phyloP scores from a whole-genome alignment of 1,140 invertebrate species.

The Ditylenchus dipsaci region DNA sequence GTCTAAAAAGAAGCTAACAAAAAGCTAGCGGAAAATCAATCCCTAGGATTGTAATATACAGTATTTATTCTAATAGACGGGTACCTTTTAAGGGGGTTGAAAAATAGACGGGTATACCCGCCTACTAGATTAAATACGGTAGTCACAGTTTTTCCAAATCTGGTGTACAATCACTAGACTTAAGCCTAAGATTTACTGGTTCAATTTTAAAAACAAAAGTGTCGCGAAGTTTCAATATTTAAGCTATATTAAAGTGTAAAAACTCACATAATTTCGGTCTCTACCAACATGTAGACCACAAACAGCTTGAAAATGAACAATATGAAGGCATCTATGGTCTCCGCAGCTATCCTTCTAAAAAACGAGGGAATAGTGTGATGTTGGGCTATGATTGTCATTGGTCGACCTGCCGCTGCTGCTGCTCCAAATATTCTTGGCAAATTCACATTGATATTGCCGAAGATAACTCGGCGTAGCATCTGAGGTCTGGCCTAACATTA shows the following conservation, averaged over 20 bases:
- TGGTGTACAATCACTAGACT: too few relatives aligned
- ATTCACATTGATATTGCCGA: constrained; percentile 11
- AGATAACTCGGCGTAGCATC: constrained; percentile 3
- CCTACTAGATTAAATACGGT: too few relatives aligned
- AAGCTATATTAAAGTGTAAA: not conserved
- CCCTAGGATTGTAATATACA: too few relatives aligned
- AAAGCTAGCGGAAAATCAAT: too few relatives aligned
- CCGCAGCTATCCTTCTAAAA: constrained; percentile 30
- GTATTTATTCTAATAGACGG: too few relatives aligned
- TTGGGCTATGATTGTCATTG: constrained; percentile 36
- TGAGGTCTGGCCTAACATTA: not conserved
- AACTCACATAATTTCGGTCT: constrained; percentile 43
- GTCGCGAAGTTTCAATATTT: too few relatives aligned
- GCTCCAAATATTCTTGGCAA: constrained; percentile 21
- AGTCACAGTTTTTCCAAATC: too few relatives aligned
- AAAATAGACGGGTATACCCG: too few relatives aligned
- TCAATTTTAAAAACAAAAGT: not conserved
- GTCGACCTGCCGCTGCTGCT: not conserved
- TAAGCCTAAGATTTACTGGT: not conserved
- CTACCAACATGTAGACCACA: constrained; percentile 38
- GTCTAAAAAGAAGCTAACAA: too few relatives aligned
- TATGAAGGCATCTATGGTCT: constrained; percentile 39
- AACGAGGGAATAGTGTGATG: constrained; percentile 38
- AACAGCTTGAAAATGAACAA: constrained; percentile 41
- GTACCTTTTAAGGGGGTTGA: too few relatives aligned